Evolutionary conservation across 1,140 invertebrate species (phyloP).

Genomic region (Heliconius hermathena): DNA sequence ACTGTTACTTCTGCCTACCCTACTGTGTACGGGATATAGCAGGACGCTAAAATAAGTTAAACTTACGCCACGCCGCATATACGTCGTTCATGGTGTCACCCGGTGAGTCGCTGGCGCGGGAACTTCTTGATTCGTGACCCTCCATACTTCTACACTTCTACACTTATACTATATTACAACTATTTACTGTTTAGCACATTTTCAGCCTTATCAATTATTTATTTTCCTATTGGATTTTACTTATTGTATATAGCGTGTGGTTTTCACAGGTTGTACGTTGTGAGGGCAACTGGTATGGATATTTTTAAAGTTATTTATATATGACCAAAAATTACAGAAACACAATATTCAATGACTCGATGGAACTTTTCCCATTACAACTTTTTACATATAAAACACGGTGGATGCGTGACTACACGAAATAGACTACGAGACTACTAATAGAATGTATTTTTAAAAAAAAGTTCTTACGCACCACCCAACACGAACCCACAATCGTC

Average conservation of each 20-base stretch:
- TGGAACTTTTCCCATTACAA: too few relatives aligned
- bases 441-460: too few relatives aligned
- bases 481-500: too few relatives aligned
- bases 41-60: neutral
- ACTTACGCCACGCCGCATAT: slow-evolving; percentile 82
- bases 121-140: slow-evolving; percentile 63
- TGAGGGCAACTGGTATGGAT: slow-evolving; percentile 6
- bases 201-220: slow-evolving; percentile 13
- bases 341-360: too few relatives aligned
- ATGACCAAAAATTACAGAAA: too few relatives aligned
- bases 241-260: neutral
- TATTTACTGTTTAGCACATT: slow-evolving; percentile 21
- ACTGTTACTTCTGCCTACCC: too few relatives aligned
- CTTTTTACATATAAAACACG: too few relatives aligned
- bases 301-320: neutral
- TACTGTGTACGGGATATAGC: too few relatives aligned
- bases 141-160: slow-evolving; percentile 49
- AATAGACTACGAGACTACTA: too few relatives aligned
- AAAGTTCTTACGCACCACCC: too few relatives aligned
- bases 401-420: too few relatives aligned
- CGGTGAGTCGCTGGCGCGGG: slow-evolving; percentile 70
- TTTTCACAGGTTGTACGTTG: neutral
- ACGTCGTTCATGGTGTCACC: slow-evolving; percentile 82
- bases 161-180: slow-evolving; percentile 1
- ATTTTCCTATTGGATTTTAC: neutral